Evolutionary conservation across 2,888 invertebrate species (phyloP).

Genomic region (Gortyna flavago): DNA sequence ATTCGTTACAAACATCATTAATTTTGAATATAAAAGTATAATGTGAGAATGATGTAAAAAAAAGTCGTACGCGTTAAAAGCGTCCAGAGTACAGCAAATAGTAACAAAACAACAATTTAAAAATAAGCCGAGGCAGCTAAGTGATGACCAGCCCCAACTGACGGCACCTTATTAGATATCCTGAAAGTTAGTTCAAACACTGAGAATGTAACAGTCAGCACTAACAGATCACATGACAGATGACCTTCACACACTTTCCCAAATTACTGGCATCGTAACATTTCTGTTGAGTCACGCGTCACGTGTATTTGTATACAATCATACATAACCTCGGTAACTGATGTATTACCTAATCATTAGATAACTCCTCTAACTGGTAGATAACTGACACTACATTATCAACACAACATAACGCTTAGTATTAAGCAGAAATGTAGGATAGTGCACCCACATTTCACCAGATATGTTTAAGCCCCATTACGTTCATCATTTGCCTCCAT

Average conservation of each 20-base stretch:
- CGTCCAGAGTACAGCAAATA: too few species aligned
- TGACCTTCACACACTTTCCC: constrained; percentile 49
- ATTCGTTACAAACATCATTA: too few species aligned
- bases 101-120: too few species aligned
- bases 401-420: neutral
- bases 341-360: constrained; percentile 18
- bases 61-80: too few species aligned
- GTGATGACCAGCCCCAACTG: too few species aligned
- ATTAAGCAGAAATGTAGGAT: too few species aligned
- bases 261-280: constrained; percentile 8
- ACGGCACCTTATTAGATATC: neutral
- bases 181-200: neutral
- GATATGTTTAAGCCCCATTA: too few species aligned
- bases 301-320: constrained; percentile 15
- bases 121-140: too few species aligned
- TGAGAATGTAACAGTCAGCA: neutral
- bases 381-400: neutral
- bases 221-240: constrained; percentile 8
- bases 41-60: too few species aligned
- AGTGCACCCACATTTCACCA: too few species aligned
- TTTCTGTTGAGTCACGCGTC: constrained; percentile 31
- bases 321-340: constrained; percentile 17
- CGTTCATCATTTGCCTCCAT: too few species aligned
- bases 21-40: too few species aligned
- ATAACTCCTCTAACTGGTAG: neutral